A percentile compares a stretch with the other conserved stretches of the same genome.
phyloP scores from a whole-genome alignment of 2,888 invertebrate genomes.

The Watsonalla binaria region DNA sequence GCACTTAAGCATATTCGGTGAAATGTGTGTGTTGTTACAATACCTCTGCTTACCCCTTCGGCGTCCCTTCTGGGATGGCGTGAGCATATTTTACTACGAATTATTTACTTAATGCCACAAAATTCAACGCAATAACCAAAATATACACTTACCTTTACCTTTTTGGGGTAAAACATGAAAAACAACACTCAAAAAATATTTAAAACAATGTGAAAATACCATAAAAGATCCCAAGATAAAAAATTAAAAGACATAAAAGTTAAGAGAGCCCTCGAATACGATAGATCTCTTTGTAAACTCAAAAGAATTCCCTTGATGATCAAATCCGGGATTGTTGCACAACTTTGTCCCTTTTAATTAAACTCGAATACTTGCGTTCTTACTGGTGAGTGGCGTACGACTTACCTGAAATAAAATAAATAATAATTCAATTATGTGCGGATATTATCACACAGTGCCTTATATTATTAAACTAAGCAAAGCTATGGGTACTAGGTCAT shows the following conservation, averaged over 20 bases:
- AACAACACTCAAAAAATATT: background rate
- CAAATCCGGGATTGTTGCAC: constrained; percentile 40
- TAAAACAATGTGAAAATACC: background rate
- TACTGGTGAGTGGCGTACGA: constrained; percentile 14
- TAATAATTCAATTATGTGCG: constrained; percentile 16
- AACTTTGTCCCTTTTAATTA: constrained; percentile 50
- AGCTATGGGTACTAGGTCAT: too few species aligned
- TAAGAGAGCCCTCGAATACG: constrained; percentile 16
- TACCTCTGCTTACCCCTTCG: too few species aligned
- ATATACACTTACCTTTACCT: too few species aligned
- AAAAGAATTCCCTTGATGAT: constrained; percentile 33
- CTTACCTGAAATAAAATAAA: constrained; percentile 63
- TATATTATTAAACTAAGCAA: too few species aligned
- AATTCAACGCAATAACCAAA: too few species aligned
- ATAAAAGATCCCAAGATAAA: background rate
- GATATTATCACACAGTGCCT: background rate
- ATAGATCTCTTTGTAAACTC: constrained; percentile 27
- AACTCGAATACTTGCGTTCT: constrained; percentile 40
- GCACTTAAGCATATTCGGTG: too few species aligned
- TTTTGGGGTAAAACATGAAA: too few species aligned
- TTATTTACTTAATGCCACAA: too few species aligned
- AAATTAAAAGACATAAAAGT: background rate
- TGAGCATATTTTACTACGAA: too few species aligned
- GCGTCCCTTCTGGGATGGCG: too few species aligned
- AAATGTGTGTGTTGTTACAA: too few species aligned